Evolutionary conservation across 2,888 invertebrate species (phyloP).

Genomic region (Carpatolechia fugitivella): DNA sequence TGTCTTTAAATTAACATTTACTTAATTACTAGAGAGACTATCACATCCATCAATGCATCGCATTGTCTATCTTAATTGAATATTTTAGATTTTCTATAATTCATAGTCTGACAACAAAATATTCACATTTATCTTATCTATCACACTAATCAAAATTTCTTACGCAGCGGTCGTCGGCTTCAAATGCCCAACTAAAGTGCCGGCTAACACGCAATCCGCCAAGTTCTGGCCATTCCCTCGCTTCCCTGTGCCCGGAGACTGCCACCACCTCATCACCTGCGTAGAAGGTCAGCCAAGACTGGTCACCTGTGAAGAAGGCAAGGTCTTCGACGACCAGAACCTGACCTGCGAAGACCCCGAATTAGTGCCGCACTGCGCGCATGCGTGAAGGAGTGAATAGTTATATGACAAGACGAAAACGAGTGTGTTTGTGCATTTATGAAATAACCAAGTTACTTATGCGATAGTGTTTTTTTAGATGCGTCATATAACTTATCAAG

Average conservation of each 20-base stretch:
- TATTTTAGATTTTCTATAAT: neutral
- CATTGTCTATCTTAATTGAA: neutral
- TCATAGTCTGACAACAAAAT: neutral
- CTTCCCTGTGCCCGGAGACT: slow-evolving; percentile 92
- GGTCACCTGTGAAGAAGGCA: slow-evolving; percentile 92
- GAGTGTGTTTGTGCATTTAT: slow-evolving; percentile 7
- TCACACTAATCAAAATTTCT: slow-evolving; percentile 15
- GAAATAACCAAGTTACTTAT: neutral
- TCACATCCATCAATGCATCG: too few species aligned
- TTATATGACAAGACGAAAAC: slow-evolving; percentile 55
- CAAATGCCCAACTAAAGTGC: slow-evolving; percentile 93
- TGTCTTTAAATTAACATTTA: too few species aligned
- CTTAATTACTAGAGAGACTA: too few species aligned
- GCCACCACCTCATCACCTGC: slow-evolving; percentile 92
- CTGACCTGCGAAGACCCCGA: slow-evolving; percentile 92
- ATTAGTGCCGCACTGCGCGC: slow-evolving; percentile 72
- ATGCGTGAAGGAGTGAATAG: slow-evolving; percentile 37
- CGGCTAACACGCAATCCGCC: slow-evolving; percentile 88
- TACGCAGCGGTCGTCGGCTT: slow-evolving; percentile 91
- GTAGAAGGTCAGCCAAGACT: slow-evolving; percentile 93
- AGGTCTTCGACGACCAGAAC: slow-evolving; percentile 90
- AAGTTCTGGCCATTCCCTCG: slow-evolving; percentile 96
- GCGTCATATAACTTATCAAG: neutral
- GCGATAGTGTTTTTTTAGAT: neutral
- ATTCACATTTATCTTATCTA: neutral